Evolutionary conservation across 2,113 vertebrate genomes (phyloP), one percentile per base, ranked within the genome.

Genomic region (Toxostoma redivivum): DNA sequence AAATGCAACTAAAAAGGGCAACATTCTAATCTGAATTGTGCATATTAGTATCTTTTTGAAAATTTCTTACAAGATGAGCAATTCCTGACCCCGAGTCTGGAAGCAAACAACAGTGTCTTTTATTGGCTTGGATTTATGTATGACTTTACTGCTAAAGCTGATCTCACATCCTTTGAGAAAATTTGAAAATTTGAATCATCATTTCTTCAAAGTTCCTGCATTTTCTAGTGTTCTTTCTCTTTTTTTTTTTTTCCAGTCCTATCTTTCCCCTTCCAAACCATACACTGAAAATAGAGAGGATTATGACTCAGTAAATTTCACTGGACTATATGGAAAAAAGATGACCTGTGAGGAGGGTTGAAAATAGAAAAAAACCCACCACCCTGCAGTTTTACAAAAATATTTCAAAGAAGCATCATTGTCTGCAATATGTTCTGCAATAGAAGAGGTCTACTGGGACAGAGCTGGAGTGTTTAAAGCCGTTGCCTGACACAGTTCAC

Each of bases 371-470:
- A 67, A 51, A 4, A 28, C 0, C 1, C 4, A 35, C 2, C 18
- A 73, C 4, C 4, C 5, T 70, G 8, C 7, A 60, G 15, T 45
- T 88, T 65, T 50, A 10, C 0, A 80, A 58, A 83, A 33, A 27
- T 25, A 64, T 67, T 62, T 69, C n/a, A 74, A 70, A 86, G 28
- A 67, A 58, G 37, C 5, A 16, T 35, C 9, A 25, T 58, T 15
- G 5, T 73, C 40, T 44, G 24, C 30, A 71, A 0, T 27, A 64
- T 47, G 3, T 38, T 86, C 27, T 88, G 19, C 15, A 28, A 17
- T 23, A 42, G 30, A 38, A 62, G 2, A 12, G 3, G 40, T 72
- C 37, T 31, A 0, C 0, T 22, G 11, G 14, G 24, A 22, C 13
- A 51, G 19, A 54, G 5, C 12, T 6, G 10, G 10, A 73, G 15